Evolutionary conservation across 2,113 vertebrate species (phyloP).

Genomic region (Larimichthys polyactis): DNA sequence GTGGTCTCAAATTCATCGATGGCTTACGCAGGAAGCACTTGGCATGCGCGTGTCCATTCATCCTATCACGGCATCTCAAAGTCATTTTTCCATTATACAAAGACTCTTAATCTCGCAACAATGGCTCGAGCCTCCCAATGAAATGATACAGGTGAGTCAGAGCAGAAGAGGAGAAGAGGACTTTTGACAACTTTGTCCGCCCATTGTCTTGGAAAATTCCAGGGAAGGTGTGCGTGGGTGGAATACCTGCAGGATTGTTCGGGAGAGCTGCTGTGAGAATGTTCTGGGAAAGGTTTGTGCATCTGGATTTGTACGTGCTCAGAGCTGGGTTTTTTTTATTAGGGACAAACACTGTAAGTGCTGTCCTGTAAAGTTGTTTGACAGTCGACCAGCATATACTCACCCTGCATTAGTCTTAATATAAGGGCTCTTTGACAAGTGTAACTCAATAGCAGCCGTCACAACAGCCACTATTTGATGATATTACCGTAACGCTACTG

Average conservation of each 20-base stretch:
- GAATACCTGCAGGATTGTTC: slow-evolving; percentile 51
- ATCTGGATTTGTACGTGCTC: slow-evolving; percentile 7
- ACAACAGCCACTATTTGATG: not conserved
- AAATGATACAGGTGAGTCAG: slow-evolving; percentile 69
- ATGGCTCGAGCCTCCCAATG: slow-evolving; percentile 35
- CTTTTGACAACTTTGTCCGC: slow-evolving; percentile 36
- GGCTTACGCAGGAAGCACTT: slow-evolving; percentile 7
- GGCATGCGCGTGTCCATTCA: slow-evolving; percentile 27
- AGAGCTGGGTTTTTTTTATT: not conserved
- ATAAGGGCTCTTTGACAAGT: slow-evolving; percentile 11
- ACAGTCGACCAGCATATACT: slow-evolving; percentile 11
- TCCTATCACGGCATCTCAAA: slow-evolving; percentile 9
- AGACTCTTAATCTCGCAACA: slow-evolving; percentile 54
- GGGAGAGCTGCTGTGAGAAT: not conserved
- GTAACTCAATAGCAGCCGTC: not conserved
- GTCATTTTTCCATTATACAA: slow-evolving; percentile 30
- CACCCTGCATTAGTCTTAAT: not conserved
- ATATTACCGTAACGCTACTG: not conserved
- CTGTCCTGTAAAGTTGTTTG: not conserved
- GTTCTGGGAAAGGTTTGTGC: slow-evolving; percentile 35
- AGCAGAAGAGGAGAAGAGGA: slow-evolving; percentile 38
- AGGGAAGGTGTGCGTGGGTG: slow-evolving; percentile 72
- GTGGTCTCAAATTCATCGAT: slow-evolving; percentile 29
- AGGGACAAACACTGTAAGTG: not conserved
- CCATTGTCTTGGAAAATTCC: slow-evolving; percentile 70